Conservation (phyloP, 2,888 invertebrate species). For the Trypoxylon attenuatum region DNA sequence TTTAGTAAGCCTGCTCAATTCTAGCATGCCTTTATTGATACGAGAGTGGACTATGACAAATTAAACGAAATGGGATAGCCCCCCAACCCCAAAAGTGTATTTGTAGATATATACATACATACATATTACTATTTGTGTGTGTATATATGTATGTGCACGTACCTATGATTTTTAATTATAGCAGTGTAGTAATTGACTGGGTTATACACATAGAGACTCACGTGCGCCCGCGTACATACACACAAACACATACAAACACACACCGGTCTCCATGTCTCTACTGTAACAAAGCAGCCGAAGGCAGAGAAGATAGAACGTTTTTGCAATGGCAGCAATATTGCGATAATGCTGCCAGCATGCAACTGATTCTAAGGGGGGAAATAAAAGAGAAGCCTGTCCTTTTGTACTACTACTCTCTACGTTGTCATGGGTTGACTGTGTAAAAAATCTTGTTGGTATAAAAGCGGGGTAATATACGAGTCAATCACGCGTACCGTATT, state of each 20-base stretch:
- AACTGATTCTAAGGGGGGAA: slow-evolving; percentile 27
- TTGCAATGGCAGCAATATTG: slow-evolving; percentile 29
- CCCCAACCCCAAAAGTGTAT: slow-evolving; percentile 38
- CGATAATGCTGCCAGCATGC: slow-evolving; percentile 17
- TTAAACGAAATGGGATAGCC: slow-evolving; percentile 51
- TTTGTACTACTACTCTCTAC: slow-evolving; percentile 55
- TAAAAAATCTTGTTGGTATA: slow-evolving; percentile 23
- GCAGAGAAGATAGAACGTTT: slow-evolving; percentile 27
- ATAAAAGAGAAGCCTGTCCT: slow-evolving; percentile 37
- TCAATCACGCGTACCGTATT: slow-evolving; percentile 29
- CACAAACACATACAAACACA: slow-evolving; percentile 28
- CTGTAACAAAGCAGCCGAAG: slow-evolving; percentile 46
- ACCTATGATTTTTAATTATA: slow-evolving; percentile 45
- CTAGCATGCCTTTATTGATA: slow-evolving; percentile 54
- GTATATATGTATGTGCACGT: slow-evolving; percentile 36
- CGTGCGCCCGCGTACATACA: too few relatives aligned
- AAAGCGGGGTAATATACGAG: slow-evolving; percentile 34
- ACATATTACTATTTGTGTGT: slow-evolving; percentile 37
- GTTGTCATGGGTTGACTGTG: slow-evolving; percentile 35
- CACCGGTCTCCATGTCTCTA: slow-evolving; percentile 34
- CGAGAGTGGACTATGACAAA: slow-evolving; percentile 51
- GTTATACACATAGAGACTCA: slow-evolving; percentile 18
- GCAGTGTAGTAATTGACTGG: slow-evolving; percentile 40
- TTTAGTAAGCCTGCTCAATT: slow-evolving; percentile 45
- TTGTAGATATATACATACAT: slow-evolving; percentile 45